Evolutionary conservation across 2,888 invertebrate species (phyloP), one percentile per base, ranked within the genome.

Genomic region (Leucophora obtusa): DNA sequence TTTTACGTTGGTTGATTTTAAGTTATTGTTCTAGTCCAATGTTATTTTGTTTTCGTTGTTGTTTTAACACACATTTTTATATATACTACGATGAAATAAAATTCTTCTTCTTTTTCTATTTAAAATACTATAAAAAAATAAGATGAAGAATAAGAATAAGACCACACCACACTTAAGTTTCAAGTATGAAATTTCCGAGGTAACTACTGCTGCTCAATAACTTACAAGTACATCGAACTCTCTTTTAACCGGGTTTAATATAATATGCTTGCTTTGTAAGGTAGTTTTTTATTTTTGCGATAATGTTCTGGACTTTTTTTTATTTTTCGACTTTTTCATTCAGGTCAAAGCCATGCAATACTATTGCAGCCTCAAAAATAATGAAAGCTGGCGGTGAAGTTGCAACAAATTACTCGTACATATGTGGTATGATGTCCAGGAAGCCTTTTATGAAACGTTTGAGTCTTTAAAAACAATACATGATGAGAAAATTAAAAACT

Each of bases 151-250:
- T 11, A 47, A 47, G 43, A 47, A 47, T 47, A 47, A 47, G 14
- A 47, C n/a, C n/a, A 47, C 43, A 47, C 15, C 15, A 47, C 43
- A n/a, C 6, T 38, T 5, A 47, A 54, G 54, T 21, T 62, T 54
- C 47, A 68, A 62, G 54, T 54, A 50, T 62, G 53, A 68, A 28
- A 10, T 8, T 54, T 68, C 54, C 74, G 60, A 68, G 74, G 59
- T 53, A 62, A 68, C 18, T 11, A 7, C 10, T 47, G 43, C 43
- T 47, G 43, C 43, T 47, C 43, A n/a, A 14, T 43, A 43, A 43
- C 43, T 43, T 11, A 43, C 43, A 4, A 14, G 14, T 11, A 38
- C 38, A 38, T 14, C 14, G 11, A 10, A 11, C 11, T 11, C 11
- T 38, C 38, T 1, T 38, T 11, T 10, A 11, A 38, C 38, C 7